phyloP scores from a whole-genome alignment of 1,140 invertebrate genomes.

The Magallana gigas region DNA sequence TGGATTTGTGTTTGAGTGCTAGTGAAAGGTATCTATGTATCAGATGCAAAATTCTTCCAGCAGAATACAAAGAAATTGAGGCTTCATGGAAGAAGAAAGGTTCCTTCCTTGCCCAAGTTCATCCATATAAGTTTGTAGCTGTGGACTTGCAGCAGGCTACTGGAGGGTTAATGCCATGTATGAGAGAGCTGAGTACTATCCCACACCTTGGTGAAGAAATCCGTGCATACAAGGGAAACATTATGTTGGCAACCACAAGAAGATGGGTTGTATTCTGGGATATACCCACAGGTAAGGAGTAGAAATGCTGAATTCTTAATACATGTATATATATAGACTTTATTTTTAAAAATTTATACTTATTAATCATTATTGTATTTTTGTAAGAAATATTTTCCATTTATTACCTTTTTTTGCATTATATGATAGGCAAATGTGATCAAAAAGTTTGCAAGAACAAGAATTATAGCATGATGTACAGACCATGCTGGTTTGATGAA shows the following conservation, averaged over 20 bases:
- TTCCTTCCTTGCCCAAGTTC: slow-evolving; percentile 60
- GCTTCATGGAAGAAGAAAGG: slow-evolving; percentile 65
- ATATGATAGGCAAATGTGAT: slow-evolving; percentile 65
- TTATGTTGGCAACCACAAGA: slow-evolving; percentile 63
- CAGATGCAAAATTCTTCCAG: slow-evolving; percentile 53
- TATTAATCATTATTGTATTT: background rate
- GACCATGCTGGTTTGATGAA: slow-evolving; percentile 61
- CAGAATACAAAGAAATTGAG: slow-evolving; percentile 66
- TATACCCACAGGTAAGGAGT: slow-evolving; percentile 68
- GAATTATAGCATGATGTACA: slow-evolving; percentile 66
- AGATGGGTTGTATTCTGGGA: slow-evolving; percentile 70
- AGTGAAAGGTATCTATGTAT: slow-evolving; percentile 65
- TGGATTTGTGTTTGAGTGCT: slow-evolving; percentile 59
- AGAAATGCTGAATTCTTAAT: background rate
- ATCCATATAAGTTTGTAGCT: slow-evolving; percentile 65
- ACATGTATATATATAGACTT: background rate
- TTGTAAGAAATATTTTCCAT: background rate
- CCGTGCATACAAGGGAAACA: slow-evolving; percentile 63
- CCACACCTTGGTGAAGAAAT: slow-evolving; percentile 66
- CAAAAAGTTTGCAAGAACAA: slow-evolving; percentile 61
- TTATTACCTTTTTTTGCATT: background rate
- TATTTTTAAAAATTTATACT: background rate
- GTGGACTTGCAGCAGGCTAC: slow-evolving; percentile 64
- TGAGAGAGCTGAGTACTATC: slow-evolving; percentile 65
- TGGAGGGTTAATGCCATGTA: slow-evolving; percentile 63